phyloP scores from a whole-genome alignment of 1,140 invertebrate genomes.

The Fopius arisanus region DNA sequence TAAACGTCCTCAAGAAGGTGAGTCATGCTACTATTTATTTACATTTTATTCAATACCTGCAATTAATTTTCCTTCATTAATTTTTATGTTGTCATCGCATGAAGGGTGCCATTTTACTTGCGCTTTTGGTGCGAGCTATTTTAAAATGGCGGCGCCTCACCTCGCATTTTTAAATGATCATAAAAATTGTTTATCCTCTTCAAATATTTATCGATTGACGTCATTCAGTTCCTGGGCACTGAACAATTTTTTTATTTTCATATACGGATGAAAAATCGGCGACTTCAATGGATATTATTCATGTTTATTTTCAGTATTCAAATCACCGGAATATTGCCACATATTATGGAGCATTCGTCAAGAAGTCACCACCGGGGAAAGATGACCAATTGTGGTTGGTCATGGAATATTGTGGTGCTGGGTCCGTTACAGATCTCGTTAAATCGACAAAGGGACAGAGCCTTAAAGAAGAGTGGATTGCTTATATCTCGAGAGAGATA shows the following conservation, averaged over 20 bases:
- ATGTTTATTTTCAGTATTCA: slow-evolving; percentile 82
- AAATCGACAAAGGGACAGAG: slow-evolving; percentile 98
- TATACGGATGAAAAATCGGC: too few relatives aligned
- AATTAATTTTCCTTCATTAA: neutral
- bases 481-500: slow-evolving; percentile 98
- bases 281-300: too few relatives aligned
- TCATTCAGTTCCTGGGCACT: too few relatives aligned
- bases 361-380: slow-evolving; percentile 97
- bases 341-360: slow-evolving; percentile 99
- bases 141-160: too few relatives aligned
- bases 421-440: slow-evolving; percentile 98
- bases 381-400: slow-evolving; percentile 99
- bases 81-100: too few relatives aligned
- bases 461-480: slow-evolving; percentile 99
- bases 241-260: too few relatives aligned
- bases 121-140: too few relatives aligned
- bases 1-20: slow-evolving; percentile 95
- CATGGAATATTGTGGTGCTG: slow-evolving; percentile 99
- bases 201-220: too few relatives aligned
- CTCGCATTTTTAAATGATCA: too few relatives aligned
- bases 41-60: neutral
- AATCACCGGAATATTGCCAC: slow-evolving; percentile 99
- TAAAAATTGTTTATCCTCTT: too few relatives aligned
- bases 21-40: slow-evolving; percentile 29
- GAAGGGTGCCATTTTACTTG: too few relatives aligned